Evolutionary conservation across 2,113 vertebrate species (phyloP).

Genomic region (Dolichotis patagonum): DNA sequence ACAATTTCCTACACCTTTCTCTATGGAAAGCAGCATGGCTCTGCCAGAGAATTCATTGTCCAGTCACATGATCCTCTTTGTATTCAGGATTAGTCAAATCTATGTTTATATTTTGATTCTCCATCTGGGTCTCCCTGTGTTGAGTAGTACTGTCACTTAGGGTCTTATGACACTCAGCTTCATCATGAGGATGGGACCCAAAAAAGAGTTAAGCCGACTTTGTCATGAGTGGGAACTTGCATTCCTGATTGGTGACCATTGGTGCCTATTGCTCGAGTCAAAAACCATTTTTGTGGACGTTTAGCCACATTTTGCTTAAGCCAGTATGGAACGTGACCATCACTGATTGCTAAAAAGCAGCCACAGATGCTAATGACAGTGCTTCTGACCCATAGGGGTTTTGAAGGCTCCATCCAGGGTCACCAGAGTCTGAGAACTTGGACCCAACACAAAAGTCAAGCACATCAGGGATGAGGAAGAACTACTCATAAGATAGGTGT

Average conservation of each 20-base stretch:
- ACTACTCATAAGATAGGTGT: not conserved
- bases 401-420: not conserved
- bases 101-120: not conserved
- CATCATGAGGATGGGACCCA: not conserved
- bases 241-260: not conserved
- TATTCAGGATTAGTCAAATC: not conserved
- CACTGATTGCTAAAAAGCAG: not conserved
- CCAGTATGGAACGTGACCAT: not conserved
- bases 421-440: not conserved
- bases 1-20: not conserved
- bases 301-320: not conserved
- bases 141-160: not conserved
- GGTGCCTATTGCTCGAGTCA: not conserved
- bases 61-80: not conserved
- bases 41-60: not conserved
- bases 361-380: not conserved
- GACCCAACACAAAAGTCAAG: not conserved
- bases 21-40: not conserved
- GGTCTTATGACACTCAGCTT: not conserved
- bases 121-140: not conserved
- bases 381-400: not conserved
- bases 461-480: not conserved
- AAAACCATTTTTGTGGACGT: not conserved
- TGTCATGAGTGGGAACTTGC: not conserved
- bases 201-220: not conserved